phyloP scores from a whole-genome alignment of 2,797 vertebrate species.

The Coilia nasus region DNA sequence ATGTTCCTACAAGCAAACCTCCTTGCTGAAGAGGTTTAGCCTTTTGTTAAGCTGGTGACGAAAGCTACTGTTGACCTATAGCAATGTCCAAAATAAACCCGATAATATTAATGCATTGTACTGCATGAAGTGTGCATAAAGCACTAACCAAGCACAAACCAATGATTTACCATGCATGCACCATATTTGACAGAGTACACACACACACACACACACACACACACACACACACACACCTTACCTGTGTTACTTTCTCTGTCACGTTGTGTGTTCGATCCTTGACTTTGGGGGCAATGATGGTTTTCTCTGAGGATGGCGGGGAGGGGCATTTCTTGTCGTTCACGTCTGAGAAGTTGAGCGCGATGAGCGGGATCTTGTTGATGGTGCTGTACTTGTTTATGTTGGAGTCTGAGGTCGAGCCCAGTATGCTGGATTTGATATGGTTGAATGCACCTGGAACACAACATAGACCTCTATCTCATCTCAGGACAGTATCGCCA shows the following conservation, averaged over 20 bases:
- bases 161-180: neutral
- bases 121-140: neutral
- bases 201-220: neutral
- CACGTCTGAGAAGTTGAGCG: slow-evolving; percentile 93
- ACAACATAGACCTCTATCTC: slow-evolving; percentile 78
- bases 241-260: slow-evolving; percentile 99
- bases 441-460: slow-evolving; percentile 93
- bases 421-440: slow-evolving; percentile 94
- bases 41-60: neutral
- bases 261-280: slow-evolving; percentile 99
- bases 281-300: slow-evolving; percentile 97
- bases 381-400: slow-evolving; percentile 99
- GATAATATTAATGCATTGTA: neutral
- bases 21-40: neutral
- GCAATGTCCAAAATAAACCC: neutral
- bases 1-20: slow-evolving; percentile 5
- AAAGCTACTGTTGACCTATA: neutral
- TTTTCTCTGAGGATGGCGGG: slow-evolving; percentile 91
- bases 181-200: neutral
- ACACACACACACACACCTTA: slow-evolving; percentile 61
- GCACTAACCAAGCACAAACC: neutral
- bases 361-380: slow-evolving; percentile 97
- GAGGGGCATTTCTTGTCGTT: slow-evolving; percentile 93
- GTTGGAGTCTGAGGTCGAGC: slow-evolving; percentile 98
- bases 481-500: slow-evolving; percentile 15